Conservation (phyloP, 2,888 invertebrate genomes). For the Koerneria pararmatus region DNA sequence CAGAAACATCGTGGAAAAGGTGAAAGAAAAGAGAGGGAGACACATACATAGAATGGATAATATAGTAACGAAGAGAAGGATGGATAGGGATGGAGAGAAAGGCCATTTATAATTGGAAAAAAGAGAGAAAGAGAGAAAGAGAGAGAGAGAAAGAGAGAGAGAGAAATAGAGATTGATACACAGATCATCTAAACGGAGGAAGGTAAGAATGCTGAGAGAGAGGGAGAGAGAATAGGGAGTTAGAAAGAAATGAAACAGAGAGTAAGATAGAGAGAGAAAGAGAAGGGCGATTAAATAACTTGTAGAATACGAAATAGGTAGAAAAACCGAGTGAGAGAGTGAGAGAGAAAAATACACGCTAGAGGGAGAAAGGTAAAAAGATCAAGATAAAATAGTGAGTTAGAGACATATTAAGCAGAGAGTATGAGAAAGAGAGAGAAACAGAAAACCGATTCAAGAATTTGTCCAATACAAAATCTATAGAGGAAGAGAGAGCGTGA, state of each 20-base stretch:
- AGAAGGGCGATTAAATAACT: too few relatives aligned
- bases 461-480: too few relatives aligned
- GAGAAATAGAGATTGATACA: neutral
- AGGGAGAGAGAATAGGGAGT: conserved; percentile 1
- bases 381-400: neutral
- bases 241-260: conserved; percentile 8
- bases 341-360: too few relatives aligned
- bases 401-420: too few relatives aligned
- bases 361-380: neutral
- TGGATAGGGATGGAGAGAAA: neutral
- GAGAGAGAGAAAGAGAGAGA: conserved; percentile 5
- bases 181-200: neutral
- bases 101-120: too few relatives aligned
- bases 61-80: conserved; percentile 1
- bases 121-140: neutral
- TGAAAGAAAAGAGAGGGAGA: conserved; percentile 5
- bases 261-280: neutral
- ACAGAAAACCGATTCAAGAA: conserved; percentile 9
- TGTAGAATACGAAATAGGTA: too few relatives aligned
- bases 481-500: too few relatives aligned
- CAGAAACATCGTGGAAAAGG: too few relatives aligned
- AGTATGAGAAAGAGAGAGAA: too few relatives aligned
- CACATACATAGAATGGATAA: neutral
- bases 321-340: neutral
- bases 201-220: conserved; percentile 8